phyloP scores from a whole-genome alignment of 2,797 vertebrate genomes.

The Malurus splendens region DNA sequence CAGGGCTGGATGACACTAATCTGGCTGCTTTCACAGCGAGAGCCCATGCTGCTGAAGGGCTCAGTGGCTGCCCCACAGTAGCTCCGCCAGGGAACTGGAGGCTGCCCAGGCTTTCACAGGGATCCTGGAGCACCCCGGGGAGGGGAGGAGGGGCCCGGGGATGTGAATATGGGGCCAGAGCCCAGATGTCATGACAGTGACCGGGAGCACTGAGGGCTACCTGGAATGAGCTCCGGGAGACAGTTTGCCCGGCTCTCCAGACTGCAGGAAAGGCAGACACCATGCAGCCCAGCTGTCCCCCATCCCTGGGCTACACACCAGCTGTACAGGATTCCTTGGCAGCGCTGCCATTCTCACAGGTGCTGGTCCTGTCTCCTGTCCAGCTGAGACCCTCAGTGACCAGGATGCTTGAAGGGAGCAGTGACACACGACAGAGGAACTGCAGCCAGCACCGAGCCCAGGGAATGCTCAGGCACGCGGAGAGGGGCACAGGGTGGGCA shows the following conservation, averaged over 20 bases:
- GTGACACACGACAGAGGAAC: rapidly evolving
- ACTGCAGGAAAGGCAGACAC: rapidly evolving
- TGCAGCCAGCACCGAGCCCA: rapidly evolving
- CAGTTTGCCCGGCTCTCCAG: background rate
- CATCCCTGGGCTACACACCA: background rate
- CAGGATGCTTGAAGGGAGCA: background rate
- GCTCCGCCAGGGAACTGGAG: background rate
- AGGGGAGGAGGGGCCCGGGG: background rate
- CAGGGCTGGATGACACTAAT: background rate
- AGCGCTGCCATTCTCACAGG: background rate
- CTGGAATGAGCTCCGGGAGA: background rate
- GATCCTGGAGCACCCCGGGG: rapidly evolving
- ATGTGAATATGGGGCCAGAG: background rate
- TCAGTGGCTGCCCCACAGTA: background rate
- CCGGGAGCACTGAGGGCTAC: background rate
- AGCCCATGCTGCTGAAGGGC: background rate
- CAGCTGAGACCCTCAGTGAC: background rate
- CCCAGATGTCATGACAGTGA: rapidly evolving
- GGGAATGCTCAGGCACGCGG: background rate
- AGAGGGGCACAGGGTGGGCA: rapidly evolving
- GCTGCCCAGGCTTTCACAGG: background rate
- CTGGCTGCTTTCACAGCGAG: background rate
- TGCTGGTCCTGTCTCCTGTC: background rate
- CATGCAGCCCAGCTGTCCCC: background rate
- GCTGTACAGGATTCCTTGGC: background rate